Conservation (phyloP, 2,113 vertebrate species). For the Saguinus imperator region DNA sequence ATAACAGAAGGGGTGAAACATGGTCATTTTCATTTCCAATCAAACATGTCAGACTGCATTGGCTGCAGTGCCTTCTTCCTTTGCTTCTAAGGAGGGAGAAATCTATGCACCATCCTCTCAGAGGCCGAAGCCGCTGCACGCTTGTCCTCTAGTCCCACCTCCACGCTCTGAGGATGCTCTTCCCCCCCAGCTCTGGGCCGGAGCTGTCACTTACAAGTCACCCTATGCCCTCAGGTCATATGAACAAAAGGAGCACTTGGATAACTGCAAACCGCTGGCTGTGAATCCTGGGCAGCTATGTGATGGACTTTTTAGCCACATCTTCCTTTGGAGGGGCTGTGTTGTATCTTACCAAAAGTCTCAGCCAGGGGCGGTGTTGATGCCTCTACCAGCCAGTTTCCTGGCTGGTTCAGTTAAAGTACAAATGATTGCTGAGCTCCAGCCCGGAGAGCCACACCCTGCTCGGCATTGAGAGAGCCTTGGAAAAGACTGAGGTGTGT, state of each 20-base stretch:
- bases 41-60: accelerated
- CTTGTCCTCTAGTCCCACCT: not conserved
- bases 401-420: not conserved
- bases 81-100: not conserved
- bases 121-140: accelerated
- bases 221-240: accelerated
- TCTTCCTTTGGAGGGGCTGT: not conserved
- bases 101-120: accelerated
- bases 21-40: accelerated
- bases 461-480: accelerated
- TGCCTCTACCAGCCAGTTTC: accelerated
- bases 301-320: not conserved
- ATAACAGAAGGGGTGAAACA: not conserved
- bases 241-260: accelerated
- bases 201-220: accelerated
- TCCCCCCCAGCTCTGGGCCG: not conserved
- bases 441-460: accelerated
- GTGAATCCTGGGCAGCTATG: not conserved
- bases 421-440: accelerated
- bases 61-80: accelerated
- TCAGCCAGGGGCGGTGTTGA: too few species aligned
- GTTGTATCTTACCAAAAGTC: accelerated
- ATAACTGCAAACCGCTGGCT: accelerated
- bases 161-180: accelerated
- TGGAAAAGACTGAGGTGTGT: accelerated